Conservation (phyloP, 2,888 invertebrate species). For the Lamproptera curius region DNA sequence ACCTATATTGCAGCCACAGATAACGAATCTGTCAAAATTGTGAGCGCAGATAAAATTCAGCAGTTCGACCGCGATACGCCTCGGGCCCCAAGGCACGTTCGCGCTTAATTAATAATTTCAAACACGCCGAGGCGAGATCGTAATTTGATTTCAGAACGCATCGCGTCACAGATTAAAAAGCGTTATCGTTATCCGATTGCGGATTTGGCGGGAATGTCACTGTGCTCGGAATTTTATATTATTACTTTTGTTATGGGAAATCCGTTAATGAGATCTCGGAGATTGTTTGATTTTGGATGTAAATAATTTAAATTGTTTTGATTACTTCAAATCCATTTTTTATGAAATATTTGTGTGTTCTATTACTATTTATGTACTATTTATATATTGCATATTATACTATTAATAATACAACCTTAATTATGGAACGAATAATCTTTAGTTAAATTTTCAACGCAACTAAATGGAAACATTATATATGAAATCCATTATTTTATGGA, state of each 20-base stretch:
- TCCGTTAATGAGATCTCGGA: too few relatives aligned
- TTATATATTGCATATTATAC: too few relatives aligned
- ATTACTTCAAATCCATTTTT: too few relatives aligned
- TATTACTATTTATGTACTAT: too few relatives aligned
- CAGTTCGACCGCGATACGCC: slow-evolving; percentile 4
- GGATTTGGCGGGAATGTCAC: not conserved
- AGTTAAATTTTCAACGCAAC: too few relatives aligned
- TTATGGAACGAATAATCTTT: too few relatives aligned
- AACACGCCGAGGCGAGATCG: slow-evolving; percentile 27
- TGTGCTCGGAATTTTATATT: not conserved
- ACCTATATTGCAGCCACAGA: too few relatives aligned
- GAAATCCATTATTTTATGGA: too few relatives aligned
- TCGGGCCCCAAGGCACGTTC: slow-evolving; percentile 24
- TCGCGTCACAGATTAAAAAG: slow-evolving; percentile 30
- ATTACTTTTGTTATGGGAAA: not conserved
- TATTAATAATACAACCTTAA: too few relatives aligned
- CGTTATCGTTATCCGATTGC: slow-evolving; percentile 25
- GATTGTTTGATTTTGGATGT: not conserved
- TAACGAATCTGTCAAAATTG: slow-evolving; percentile 9
- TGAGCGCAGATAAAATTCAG: slow-evolving; percentile 10
- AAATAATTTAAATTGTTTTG: too few relatives aligned
- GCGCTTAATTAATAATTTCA: slow-evolving; percentile 37
- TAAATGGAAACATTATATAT: too few relatives aligned
- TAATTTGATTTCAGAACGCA: slow-evolving; percentile 34
- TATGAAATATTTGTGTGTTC: too few relatives aligned